Percentiles rank a stretch among this genome's conserved stretches.
phyloP scores from a whole-genome alignment of 35 echinoderm and acorn worm species.

The Heliocidaris erythrogramma region DNA sequence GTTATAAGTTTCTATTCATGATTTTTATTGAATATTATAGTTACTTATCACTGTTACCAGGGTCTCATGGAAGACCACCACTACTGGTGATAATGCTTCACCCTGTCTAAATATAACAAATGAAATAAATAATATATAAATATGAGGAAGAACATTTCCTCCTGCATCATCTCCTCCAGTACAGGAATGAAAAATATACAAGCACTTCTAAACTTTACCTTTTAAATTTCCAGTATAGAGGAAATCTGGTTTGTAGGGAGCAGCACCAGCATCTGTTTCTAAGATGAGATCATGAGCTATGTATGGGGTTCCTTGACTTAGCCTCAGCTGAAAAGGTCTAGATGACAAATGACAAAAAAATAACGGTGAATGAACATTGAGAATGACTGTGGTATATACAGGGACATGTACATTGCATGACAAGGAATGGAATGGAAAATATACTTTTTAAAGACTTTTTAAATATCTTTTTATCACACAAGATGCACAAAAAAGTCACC shows the following conservation, averaged over 20 bases:
- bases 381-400: background rate
- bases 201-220: constrained; percentile 46
- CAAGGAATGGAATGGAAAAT: background rate
- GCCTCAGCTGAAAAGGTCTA: constrained; percentile 78
- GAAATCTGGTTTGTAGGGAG: constrained; percentile 66
- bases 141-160: too few relatives aligned
- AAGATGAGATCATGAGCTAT: constrained; percentile 68
- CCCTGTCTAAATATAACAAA: too few relatives aligned
- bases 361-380: background rate
- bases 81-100: too few relatives aligned
- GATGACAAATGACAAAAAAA: constrained; percentile 3
- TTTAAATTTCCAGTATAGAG: constrained; percentile 76
- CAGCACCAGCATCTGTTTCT: constrained; percentile 49
- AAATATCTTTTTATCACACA: background rate
- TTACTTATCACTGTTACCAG: too few relatives aligned
- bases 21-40: too few relatives aligned
- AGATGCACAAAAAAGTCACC: background rate
- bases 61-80: too few relatives aligned
- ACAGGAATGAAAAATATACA: too few relatives aligned
- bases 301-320: constrained; percentile 57
- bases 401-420: background rate
- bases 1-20: too few relatives aligned
- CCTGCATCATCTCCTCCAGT: too few relatives aligned
- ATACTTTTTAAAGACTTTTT: background rate
- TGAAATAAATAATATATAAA: too few relatives aligned